Evolutionary conservation across 2,797 vertebrate species (phyloP).

Genomic region (Pseudomugil gertrudae): DNA sequence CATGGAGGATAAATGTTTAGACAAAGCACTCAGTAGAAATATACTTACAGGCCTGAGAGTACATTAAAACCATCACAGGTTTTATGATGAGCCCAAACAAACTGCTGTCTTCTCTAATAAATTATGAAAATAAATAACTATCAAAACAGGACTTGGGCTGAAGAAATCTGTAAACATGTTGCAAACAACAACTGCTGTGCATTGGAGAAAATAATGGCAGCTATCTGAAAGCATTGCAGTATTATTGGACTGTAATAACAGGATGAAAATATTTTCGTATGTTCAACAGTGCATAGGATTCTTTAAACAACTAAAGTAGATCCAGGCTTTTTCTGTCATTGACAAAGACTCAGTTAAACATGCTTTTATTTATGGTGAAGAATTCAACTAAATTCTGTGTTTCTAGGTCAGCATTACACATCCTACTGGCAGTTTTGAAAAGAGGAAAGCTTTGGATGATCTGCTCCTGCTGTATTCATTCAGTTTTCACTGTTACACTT

Average conservation of each 20-base stretch:
- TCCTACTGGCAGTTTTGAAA: conserved; percentile 6
- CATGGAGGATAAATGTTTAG: conserved; percentile 7
- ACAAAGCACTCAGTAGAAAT: conserved; percentile 26
- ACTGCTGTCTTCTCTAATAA: background rate
- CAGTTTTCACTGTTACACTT: conserved; percentile 46
- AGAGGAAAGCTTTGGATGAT: conserved; percentile 49
- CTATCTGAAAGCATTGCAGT: conserved; percentile 25
- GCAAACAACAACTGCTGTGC: conserved; percentile 32
- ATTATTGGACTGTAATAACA: conserved; percentile 25
- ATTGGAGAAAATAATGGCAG: conserved; percentile 30
- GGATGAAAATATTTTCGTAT: conserved; percentile 49
- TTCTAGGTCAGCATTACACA: conserved; percentile 16
- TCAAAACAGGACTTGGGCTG: conserved; percentile 1
- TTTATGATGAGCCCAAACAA: conserved; percentile 8
- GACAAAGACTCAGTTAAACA: conserved; percentile 11
- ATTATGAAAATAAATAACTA: conserved; percentile 57
- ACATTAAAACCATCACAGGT: conserved; percentile 19
- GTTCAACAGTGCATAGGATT: conserved; percentile 26
- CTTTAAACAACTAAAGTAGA: conserved; percentile 12
- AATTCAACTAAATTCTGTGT: conserved; percentile 10
- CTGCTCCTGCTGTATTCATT: conserved; percentile 43
- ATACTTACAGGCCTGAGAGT: conserved; percentile 30
- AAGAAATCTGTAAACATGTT: conserved; percentile 58
- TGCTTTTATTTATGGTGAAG: conserved; percentile 15
- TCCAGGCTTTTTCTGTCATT: conserved; percentile 11